Evolutionary conservation across 2,888 invertebrate species (phyloP).

Genomic region (Axea sp.): DNA sequence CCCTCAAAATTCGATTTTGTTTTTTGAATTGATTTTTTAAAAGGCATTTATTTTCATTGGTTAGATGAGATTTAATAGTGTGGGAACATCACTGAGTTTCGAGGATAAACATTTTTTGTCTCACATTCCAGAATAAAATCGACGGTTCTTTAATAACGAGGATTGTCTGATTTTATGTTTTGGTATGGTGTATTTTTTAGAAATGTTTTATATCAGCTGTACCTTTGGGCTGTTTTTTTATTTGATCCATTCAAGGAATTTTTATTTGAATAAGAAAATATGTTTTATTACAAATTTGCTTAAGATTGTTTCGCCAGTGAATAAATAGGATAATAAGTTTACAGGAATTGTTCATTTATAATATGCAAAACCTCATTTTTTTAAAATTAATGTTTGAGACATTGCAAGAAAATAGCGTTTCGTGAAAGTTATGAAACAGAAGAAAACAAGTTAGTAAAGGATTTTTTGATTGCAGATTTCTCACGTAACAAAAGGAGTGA

Average conservation of each 20-base stretch:
- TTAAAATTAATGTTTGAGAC: neutral
- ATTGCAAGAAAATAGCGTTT: slow-evolving; percentile 1
- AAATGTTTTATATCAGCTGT: too few species aligned
- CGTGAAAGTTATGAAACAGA: slow-evolving; percentile 3
- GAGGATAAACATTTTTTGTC: slow-evolving; percentile 22
- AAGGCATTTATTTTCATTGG: neutral
- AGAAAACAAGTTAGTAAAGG: neutral
- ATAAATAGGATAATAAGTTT: neutral
- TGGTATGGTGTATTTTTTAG: too few species aligned
- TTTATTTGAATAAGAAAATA: too few species aligned
- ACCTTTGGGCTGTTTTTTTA: too few species aligned
- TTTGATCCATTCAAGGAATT: too few species aligned
- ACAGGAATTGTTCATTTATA: too few species aligned
- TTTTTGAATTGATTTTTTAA: slow-evolving; percentile 2
- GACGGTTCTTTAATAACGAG: slow-evolving; percentile 9
- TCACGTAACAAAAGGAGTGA: slow-evolving; percentile 3
- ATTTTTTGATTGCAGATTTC: slow-evolving; percentile 10
- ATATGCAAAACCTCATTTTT: too few species aligned
- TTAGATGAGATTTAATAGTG: neutral
- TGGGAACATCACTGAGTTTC: neutral
- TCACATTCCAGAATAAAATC: slow-evolving; percentile 24
- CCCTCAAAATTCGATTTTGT: slow-evolving; percentile 35
- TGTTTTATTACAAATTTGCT: too few species aligned
- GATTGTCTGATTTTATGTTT: slow-evolving; percentile 3
- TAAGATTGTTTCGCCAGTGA: too few species aligned